Conservation (phyloP, 2,888 invertebrate species). For the Papilio demoleus region DNA sequence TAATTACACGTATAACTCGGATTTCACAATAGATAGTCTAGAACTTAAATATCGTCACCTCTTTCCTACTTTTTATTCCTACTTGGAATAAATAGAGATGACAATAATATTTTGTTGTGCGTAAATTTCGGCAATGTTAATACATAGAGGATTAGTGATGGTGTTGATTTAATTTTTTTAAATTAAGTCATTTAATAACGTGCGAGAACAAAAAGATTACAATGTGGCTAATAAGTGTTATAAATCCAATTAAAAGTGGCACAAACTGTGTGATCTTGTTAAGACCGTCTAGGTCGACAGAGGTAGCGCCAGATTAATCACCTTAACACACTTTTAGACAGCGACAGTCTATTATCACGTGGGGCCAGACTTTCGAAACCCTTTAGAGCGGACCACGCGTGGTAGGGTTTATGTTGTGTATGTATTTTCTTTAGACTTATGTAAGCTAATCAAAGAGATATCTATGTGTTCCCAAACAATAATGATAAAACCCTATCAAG, state of each 20-base stretch:
- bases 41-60: neutral
- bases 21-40: neutral
- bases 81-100: neutral
- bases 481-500: too few relatives aligned
- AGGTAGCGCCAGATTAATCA: neutral
- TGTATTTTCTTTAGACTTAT: too few relatives aligned
- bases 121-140: neutral
- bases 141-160: neutral
- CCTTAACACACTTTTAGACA: constrained; percentile 1
- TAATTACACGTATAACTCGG: neutral
- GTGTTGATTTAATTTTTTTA: too few relatives aligned
- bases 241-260: neutral
- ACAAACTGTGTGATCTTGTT: neutral
- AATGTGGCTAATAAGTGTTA: neutral
- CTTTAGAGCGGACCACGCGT: too few relatives aligned
- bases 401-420: too few relatives aligned
- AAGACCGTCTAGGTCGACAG: neutral
- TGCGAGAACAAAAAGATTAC: neutral
- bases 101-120: neutral
- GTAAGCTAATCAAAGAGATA: too few relatives aligned
- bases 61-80: neutral
- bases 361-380: too few relatives aligned
- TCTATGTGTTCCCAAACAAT: too few relatives aligned
- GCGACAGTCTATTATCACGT: neutral
- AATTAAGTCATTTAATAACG: neutral